Conservation (phyloP, 2,113 vertebrate species). For the Acinonyx jubatus region DNA sequence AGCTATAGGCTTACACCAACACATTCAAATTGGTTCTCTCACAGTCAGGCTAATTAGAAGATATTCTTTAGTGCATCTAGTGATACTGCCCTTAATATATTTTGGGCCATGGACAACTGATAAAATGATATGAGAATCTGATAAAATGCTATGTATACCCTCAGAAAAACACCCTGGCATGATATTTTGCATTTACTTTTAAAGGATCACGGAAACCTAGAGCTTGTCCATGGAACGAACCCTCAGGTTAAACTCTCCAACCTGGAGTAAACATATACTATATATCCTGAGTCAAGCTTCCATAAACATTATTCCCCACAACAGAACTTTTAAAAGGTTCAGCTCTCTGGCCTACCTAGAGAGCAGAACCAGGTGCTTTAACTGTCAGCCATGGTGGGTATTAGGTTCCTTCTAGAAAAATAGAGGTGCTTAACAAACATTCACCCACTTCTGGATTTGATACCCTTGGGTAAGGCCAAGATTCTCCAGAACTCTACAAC, state of each 20-base stretch:
- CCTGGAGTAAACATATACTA: not conserved
- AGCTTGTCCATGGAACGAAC: not conserved
- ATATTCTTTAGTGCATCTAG: not conserved
- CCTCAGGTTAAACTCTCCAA: not conserved
- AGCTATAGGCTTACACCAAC: not conserved
- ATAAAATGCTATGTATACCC: not conserved
- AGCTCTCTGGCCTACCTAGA: not conserved
- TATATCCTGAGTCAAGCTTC: not conserved
- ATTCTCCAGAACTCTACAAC: not conserved
- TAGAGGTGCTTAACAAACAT: not conserved
- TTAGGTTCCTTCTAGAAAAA: constrained; percentile 3
- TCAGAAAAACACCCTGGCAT: not conserved
- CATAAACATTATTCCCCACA: not conserved
- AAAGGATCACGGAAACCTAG: not conserved
- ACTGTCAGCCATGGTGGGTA: not conserved
- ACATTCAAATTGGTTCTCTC: not conserved
- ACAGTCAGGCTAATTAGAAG: not conserved
- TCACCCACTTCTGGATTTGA: not conserved
- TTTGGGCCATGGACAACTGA: not conserved
- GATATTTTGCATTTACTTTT: not conserved
- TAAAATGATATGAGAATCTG: not conserved
- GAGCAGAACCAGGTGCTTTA: not conserved
- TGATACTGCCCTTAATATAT: not conserved
- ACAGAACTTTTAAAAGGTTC: not conserved
- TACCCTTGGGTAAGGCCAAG: not conserved